Percentiles rank a stretch among this genome's conserved stretches.
phyloP scores from a whole-genome alignment of 2,113 vertebrate species.

The Tor tambroides region DNA sequence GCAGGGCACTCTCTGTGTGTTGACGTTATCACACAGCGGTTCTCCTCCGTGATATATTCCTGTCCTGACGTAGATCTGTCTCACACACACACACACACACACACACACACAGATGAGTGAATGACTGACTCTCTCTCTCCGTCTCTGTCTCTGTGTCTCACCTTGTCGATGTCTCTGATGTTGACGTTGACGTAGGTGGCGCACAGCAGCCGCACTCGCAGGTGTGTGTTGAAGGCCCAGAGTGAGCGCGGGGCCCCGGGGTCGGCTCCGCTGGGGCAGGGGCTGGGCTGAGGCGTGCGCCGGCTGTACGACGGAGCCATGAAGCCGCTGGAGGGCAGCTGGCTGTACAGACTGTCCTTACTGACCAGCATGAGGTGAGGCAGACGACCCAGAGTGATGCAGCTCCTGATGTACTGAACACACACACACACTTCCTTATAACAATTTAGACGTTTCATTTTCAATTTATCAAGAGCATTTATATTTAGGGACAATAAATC shows the following conservation, averaged over 20 bases:
- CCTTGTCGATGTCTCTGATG: constrained; percentile 83
- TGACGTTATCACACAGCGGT: constrained; percentile 73
- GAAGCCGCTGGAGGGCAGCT: constrained; percentile 77
- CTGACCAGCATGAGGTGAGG: constrained; percentile 84
- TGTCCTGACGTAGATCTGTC: constrained; percentile 73
- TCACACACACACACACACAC: constrained; percentile 27
- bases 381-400: constrained; percentile 76
- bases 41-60: constrained; percentile 75
- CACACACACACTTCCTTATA: constrained; percentile 18
- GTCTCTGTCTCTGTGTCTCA: constrained; percentile 6
- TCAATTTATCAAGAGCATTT: no score
- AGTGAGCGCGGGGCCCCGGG: constrained; percentile 69
- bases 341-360: constrained; percentile 80
- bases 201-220: constrained; percentile 77
- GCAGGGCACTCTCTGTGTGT: constrained; percentile 74
- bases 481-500: no score
- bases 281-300: constrained; percentile 77
- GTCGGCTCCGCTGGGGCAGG: constrained; percentile 72
- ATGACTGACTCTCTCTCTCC: background rate
- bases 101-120: background rate
- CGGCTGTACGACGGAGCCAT: constrained; percentile 81
- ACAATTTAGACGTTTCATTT: no score
- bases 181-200: constrained; percentile 84
- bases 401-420: constrained; percentile 77
- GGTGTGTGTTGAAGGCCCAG: constrained; percentile 79